A percentile compares a stretch with the other conserved stretches of the same genome.
Conservation (phyloP, 2,797 vertebrate species). For the Sciurus vulgaris region DNA sequence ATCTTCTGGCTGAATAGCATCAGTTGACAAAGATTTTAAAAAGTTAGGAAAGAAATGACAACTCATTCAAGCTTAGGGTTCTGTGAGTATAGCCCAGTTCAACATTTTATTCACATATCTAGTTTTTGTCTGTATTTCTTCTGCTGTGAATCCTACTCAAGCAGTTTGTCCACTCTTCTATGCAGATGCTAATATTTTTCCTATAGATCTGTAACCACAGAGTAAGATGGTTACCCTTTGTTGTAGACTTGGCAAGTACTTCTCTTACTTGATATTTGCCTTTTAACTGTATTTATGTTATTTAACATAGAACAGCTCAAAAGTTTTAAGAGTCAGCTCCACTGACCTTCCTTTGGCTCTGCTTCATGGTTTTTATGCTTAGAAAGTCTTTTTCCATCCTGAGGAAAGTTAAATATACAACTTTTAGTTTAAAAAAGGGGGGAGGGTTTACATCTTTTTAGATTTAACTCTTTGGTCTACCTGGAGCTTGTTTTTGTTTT, state of each 20-base stretch:
- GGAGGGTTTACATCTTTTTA: conserved; percentile 26
- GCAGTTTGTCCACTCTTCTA: neutral
- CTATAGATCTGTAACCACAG: neutral
- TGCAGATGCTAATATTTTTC: neutral
- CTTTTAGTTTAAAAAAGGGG: conserved; percentile 28
- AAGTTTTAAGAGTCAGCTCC: neutral
- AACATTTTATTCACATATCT: neutral
- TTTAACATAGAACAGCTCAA: conserved; percentile 38
- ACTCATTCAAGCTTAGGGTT: neutral
- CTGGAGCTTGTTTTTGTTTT: neutral
- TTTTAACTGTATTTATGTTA: conserved; percentile 51
- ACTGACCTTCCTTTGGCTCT: conserved; percentile 67
- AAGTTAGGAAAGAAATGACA: neutral
- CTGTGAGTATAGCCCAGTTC: neutral
- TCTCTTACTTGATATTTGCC: conserved; percentile 35
- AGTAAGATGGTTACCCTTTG: neutral
- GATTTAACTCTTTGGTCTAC: conserved; percentile 61
- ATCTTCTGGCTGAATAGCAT: neutral
- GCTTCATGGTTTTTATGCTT: conserved; percentile 68
- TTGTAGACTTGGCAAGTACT: conserved; percentile 17
- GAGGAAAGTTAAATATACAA: conserved; percentile 74
- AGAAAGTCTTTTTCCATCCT: conserved; percentile 66
- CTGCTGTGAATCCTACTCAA: neutral
- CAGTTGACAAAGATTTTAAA: neutral
- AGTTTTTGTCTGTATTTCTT: neutral